Base-by-base conservation (phyloP, 2,888 invertebrate genomes). In the Anorthoa munda region DNA sequence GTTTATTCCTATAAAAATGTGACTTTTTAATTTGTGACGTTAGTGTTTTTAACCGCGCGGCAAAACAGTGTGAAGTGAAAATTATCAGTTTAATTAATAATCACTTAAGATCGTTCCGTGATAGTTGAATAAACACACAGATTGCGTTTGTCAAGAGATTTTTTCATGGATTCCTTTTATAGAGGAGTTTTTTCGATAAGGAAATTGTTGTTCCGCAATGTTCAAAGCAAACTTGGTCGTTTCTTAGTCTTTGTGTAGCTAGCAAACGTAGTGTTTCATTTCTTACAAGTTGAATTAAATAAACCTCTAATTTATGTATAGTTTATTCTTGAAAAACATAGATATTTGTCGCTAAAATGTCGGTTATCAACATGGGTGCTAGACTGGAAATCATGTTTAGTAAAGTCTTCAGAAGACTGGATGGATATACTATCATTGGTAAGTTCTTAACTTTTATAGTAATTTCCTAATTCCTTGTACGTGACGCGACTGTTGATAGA, bases 371-470 rank as follows among this genome's bases (percentile, higher is more conserved):
- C 31, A 89, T 93, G 82, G 90, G 89, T 39, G 82, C 89, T 0
- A 85, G 66, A 0, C 76, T 95, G 21, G 94, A 93, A 66, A 82
- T 92, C 51, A 85, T 89, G 2, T 72, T 95, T 11, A 92, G 92
- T 51, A 94, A 93, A 76, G 87, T 90, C 18, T 89, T 91, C 84
- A 90, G 92, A 81, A 92, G 89, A 77, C 86, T 93, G 86, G 88
- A 94, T 45, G 95, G 95, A 81, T 95, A 95, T 59, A 90, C 88
- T 0, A 90, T 93, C 26, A 87, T 95, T 72, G 95, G 95, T 95
- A 91, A 90, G 82, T 48, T 73, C 56, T 75, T 31, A 18, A 63
- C 58, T 23, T 45, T 18, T 60, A 46, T 26, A 0, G 0, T 58
- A 2, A 59, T 45, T 70, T 69, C 59, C 21, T 60, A 45, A 26